These are phyloP conservation scores for Heliconius ethilla DNA, from an alignment of 2,888 invertebrate genomes.

Conservation along the genomic window DNA sequence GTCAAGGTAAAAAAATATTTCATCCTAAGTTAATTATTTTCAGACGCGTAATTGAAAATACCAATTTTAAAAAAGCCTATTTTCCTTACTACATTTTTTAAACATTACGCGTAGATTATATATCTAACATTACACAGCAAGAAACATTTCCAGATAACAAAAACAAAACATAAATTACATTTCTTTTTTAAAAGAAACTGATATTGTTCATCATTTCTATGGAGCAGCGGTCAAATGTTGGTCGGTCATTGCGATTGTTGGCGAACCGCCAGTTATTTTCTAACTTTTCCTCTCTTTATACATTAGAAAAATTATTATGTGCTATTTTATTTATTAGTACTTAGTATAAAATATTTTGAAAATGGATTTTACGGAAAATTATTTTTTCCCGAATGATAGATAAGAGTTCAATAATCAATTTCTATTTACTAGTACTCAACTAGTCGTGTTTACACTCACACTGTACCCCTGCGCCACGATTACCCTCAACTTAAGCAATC, in stretches of 20 bases:
- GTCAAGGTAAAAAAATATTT: too few relatives aligned
- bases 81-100: too few relatives aligned
- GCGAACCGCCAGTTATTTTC: constrained; percentile 20
- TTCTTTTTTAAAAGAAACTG: constrained; percentile 13
- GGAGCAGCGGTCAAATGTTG: constrained; percentile 25
- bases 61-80: too few relatives aligned
- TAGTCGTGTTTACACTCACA: too few relatives aligned
- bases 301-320: not conserved
- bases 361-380: not conserved
- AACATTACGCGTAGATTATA: too few relatives aligned
- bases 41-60: too few relatives aligned
- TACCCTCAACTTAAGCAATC: not conserved
- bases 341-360: not conserved
- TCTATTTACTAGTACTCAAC: too few relatives aligned
- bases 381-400: too few relatives aligned
- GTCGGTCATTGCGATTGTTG: constrained; percentile 19
- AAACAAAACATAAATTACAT: constrained; percentile 8
- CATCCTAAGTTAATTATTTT: too few relatives aligned
- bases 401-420: too few relatives aligned
- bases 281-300: not conserved
- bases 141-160: not conserved
- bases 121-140: not conserved
- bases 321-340: not conserved
- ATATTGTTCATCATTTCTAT: constrained; percentile 23
- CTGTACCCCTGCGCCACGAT: too few relatives aligned